phyloP scores from a whole-genome alignment of 2,113 vertebrate species.

The Mobula hypostoma region DNA sequence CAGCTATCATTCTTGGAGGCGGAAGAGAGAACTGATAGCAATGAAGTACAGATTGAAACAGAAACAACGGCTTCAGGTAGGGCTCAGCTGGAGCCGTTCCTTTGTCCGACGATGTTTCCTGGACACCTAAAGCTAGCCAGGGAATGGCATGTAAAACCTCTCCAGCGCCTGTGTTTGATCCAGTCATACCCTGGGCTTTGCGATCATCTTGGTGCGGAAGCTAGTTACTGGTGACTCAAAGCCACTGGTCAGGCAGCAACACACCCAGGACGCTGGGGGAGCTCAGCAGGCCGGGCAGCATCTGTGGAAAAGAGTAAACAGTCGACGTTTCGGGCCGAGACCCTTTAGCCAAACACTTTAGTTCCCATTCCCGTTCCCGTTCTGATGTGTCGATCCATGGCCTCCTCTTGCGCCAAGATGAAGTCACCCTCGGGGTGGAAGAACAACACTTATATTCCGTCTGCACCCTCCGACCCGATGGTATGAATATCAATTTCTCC shows the following conservation, averaged over 20 bases:
- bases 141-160: constrained; percentile 2
- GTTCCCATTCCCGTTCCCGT: too few species aligned
- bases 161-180: neutral
- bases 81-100: neutral
- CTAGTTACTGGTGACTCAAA: constrained; percentile 10
- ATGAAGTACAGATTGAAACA: neutral
- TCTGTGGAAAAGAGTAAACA: too few species aligned
- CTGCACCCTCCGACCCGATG: too few species aligned
- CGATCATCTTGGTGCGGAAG: neutral
- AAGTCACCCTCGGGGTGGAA: too few species aligned
- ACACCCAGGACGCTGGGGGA: too few species aligned
- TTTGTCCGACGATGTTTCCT: neutral
- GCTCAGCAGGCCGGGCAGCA: too few species aligned
- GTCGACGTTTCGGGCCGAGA: too few species aligned
- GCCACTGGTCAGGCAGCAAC: neutral
- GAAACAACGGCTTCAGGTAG: neutral
- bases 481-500: too few species aligned
- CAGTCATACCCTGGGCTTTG: neutral
- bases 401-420: too few species aligned
- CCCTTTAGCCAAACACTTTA: too few species aligned
- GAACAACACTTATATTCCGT: too few species aligned
- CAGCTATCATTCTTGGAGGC: neutral
- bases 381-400: too few species aligned
- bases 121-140: neutral
- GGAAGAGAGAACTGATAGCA: neutral